Evolutionary conservation across 1,140 invertebrate species (phyloP), one percentile per base, ranked within the genome.

Genomic region (Drosophila sturtevanti): DNA sequence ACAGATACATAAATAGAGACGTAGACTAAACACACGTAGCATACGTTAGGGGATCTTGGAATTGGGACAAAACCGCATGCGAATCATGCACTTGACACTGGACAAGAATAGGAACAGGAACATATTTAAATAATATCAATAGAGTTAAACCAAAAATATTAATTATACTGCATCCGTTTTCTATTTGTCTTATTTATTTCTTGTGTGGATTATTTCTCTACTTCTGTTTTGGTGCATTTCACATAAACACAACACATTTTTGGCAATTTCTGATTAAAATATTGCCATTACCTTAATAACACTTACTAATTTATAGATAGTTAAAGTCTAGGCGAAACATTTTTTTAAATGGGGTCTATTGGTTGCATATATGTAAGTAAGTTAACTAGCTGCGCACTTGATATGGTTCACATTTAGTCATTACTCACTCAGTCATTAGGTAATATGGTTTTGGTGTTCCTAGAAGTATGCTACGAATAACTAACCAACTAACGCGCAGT

Each of bases 1-100:
- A 75, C 35, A 77, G 67, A 62, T 34, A 68, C 58, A 76, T 18
- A 80, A 34, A 54, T 54, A 65, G 18, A 68, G 62, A 76, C 24
- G 71, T 0, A 69, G 59, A 74, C 60, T 56, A 59, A 59, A 54
- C 27, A 75, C 55, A 71, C 41, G 9, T 48, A 21, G 59, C 38
- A 38, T 68, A 75, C 64, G 76, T 12, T 16, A 22, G 24, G 34
- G 27, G 55, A 16, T 16, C 6, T 41, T 51, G 27, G 27, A 12
- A 11, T 27, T 27, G 18, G 54, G 54, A 34, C 27, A 12, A 9
- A 35, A 18, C 16, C 14, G 31, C 54, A 56, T 56, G 54, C 54
- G 27, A 6, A 11, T 34, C 54, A 56, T 56, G 27, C 54, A 56
- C 9, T 56, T 18, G n/a, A 56, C 16, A 56, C 9, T 56, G 31